Evolutionary conservation across 2,113 vertebrate species (phyloP), one percentile per base, ranked within the genome.

Genomic region (Ranitomeya variabilis): DNA sequence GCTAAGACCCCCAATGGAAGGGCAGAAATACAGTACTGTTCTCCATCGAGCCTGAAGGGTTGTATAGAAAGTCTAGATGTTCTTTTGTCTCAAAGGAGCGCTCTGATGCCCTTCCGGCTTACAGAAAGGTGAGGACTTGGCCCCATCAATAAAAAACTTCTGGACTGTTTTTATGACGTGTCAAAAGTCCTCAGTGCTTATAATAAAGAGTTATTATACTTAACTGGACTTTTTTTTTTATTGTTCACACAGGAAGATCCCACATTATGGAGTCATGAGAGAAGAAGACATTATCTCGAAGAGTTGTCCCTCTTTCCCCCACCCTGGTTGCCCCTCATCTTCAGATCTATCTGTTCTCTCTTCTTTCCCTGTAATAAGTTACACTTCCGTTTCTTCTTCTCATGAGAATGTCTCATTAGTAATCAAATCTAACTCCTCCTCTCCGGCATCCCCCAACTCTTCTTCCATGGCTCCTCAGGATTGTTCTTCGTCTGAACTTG

Each of bases 211-310:
- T 6, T 15, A 4, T 19, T 11, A 10, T 16, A 51, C 78, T 31
- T 23, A 81, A 60, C 51, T 26, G n/a, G 7, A 54, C 19, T 69
- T n/a, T 16, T 15, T 60, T 15, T 74, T 7, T 76, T 52, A 5
- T 13, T 31, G 26, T 31, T 85, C 59, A 45, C 64, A 82, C 86
- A 87, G 86, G 64, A 80, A 80, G 45, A 64, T 57, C 16, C 5
- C 31, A 71, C 66, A 80, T 26, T 10, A 67, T 83, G 81, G 45
- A 67, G 64, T 16, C 60, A 52, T 83, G 45, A 69, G 23, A 62
- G 59, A 67, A 14, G 81, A 83, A n/a, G 81, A 69, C 21, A 37
- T 23, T 9, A 67, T 83, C 81, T 83, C 69, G 62, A 83, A 23
- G 62, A 83, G 51, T 67, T 18, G 14, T 51, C 64, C 82, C 66